Base-by-base conservation (phyloP, 2,113 vertebrate species). In the Donacobius atricapilla region DNA sequence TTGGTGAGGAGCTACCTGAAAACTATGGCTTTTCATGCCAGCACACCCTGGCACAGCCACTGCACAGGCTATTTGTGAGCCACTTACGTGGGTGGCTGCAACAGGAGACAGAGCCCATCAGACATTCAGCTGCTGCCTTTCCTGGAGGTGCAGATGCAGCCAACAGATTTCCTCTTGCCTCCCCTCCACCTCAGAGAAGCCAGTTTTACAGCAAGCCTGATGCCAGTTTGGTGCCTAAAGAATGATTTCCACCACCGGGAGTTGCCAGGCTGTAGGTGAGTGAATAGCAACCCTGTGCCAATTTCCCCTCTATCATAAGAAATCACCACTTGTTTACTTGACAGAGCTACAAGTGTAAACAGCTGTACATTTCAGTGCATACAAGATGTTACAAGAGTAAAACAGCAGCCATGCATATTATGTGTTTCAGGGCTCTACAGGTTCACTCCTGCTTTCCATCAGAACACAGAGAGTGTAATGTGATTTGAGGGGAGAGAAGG, bases 271-370 rank as follows among this genome's bases (percentile, higher is more conserved):
- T 86, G 54, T 83, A 90, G 82, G 73, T 94, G 79, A 96, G 72
- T 72, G 54, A 94, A 90, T 66, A 95, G 47, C 77, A 75, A 20
- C 56, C 70, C 82, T 33, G 39, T 95, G 51, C 63, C 79, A 96
- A 40, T 87, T 96, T 94, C 90, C 57, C 57, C 89, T 90, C 93
- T 83, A 91, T 96, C 88, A 86, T 93, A 84, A 79, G 96, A 90
- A 94, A 95, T 85, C 70, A 93, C 57, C 61, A 81, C 96, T 96
- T 91, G 84, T 89, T 97, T 91, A 87, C 94, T 95, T 97, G 97
- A 98, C 94, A 98, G 85, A 92, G 18, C 83, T 95, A 93, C 93
- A 94, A 88, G 89, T 90, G 83, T 95, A 97, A 98, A 96, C 94
- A 98, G 90, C 94, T 97, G 85, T 50, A 96, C 76, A 70, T 97